Evolutionary conservation across 1,140 invertebrate species (phyloP), one percentile per base, ranked within the genome.

Genomic region (Calephelis virginiensis): DNA sequence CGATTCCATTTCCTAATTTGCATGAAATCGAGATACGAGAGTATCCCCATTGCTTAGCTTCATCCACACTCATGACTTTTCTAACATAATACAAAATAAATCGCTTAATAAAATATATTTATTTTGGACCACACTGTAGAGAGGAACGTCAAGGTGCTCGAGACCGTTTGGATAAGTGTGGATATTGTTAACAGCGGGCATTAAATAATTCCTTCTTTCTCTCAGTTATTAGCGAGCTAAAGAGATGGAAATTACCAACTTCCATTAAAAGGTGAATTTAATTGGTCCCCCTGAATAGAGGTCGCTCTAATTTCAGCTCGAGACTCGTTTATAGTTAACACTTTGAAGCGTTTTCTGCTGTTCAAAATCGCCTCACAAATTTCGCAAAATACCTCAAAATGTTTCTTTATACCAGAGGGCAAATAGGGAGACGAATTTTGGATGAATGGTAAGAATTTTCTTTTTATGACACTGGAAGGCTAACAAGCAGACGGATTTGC

Each of bases 131-230:
- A 72, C n/a, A 71, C 60, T 10, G 14, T 64, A 65, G 59, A 64
- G 63, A 72, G 62, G 47, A 64, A 71, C 65, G 71, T 48, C 50
- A 12, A 62, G 71, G 61, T 64, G 68, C 45, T 63, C 47, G 40
- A 63, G 45, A 50, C 65, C 66, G 64, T 69, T 69, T 69, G 68
- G 70, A 72, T 80, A 73, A 75, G 67, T 71, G 62, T 71, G 78
- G 68, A 78, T 78, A 72, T 73, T 76, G 71, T 72, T 72, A 70
- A 74, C 70, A 59, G 56, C 56, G 56, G 56, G 37, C 68, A 70
- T 71, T 67, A 67, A 73, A 66, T 66, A 72, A 70, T 74, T 74
- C 76, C 71, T 74, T 71, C 64, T 64, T 69, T 72, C 60, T 64
- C 66, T 62, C 47, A 61, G 60, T 64, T 65, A 68, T 62, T 68